phyloP scores from a whole-genome alignment of 2,113 vertebrate species.

The Toxostoma redivivum region DNA sequence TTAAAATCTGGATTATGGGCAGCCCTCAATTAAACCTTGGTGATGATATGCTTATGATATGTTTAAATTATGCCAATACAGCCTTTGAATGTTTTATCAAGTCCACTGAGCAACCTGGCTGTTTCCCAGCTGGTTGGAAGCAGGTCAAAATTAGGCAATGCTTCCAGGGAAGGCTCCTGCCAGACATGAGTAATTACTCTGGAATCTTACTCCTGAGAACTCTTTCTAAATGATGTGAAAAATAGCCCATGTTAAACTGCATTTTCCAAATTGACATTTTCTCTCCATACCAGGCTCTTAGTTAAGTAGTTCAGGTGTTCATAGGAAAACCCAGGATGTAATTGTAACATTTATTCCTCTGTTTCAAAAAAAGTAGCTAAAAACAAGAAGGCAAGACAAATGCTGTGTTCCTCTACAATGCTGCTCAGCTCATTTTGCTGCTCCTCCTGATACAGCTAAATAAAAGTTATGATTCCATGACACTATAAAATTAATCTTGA shows the following conservation, averaged over 20 bases:
- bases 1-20: neutral
- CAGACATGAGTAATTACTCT: conserved; percentile 1
- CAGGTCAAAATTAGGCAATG: neutral
- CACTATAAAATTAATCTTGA: neutral
- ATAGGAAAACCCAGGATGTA: neutral
- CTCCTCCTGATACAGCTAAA: neutral
- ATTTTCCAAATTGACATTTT: neutral
- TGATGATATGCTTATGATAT: neutral
- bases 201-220: neutral
- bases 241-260: neutral
- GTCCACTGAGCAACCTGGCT: neutral
- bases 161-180: neutral
- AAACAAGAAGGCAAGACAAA: neutral
- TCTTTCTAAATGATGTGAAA: neutral
- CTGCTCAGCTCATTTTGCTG: neutral
- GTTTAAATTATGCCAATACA: neutral
- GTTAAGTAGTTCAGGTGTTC: neutral
- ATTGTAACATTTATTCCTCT: neutral
- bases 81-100: conserved; percentile 1
- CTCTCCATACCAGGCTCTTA: neutral
- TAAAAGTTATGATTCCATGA: neutral
- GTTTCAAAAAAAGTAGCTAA: neutral
- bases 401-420: neutral
- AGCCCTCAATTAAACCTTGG: neutral
- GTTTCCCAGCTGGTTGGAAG: neutral